phyloP scores from a whole-genome alignment of 2,113 vertebrate genomes.

The Nematolebias whitei region DNA sequence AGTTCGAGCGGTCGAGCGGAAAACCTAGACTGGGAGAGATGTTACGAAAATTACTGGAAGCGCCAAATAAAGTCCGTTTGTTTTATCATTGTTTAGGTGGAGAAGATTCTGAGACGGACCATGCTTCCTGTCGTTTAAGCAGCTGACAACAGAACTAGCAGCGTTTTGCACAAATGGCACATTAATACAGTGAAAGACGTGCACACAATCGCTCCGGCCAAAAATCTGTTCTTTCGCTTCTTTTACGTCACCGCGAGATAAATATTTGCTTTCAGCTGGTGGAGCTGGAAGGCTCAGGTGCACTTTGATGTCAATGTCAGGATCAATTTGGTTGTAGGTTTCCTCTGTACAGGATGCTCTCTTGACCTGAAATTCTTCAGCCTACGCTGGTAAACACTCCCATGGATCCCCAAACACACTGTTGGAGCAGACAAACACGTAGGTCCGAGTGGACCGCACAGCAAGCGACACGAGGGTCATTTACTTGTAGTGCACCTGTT shows the following conservation, averaged over 20 bases:
- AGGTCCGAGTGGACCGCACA: conserved; percentile 46
- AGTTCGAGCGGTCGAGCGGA: no score
- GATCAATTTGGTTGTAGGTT: conserved; percentile 61
- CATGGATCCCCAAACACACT: conserved; percentile 69
- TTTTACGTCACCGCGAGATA: conserved; percentile 55
- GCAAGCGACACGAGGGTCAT: conserved; percentile 54
- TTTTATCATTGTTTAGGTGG: no score
- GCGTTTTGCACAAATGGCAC: not conserved
- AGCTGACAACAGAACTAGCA: no score
- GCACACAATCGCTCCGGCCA: conserved; percentile 16
- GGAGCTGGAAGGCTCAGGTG: conserved; percentile 39
- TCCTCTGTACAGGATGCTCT: conserved; percentile 59
- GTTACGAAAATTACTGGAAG: no score
- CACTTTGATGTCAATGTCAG: conserved; percentile 66
- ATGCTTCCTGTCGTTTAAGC: no score
- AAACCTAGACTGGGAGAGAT: no score
- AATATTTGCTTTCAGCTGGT: conserved; percentile 65
- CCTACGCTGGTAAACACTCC: conserved; percentile 72
- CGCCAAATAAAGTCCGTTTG: no score
- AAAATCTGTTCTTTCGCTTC: conserved; percentile 40
- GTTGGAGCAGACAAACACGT: conserved; percentile 55
- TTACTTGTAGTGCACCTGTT: conserved; percentile 57
- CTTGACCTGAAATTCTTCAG: conserved; percentile 70
- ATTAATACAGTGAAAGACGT: not conserved
- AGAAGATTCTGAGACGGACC: no score